A percentile compares a stretch with the other conserved stretches of the same genome.
Conservation (phyloP, 2,113 vertebrate genomes). For the Lepisosteus oculatus region DNA sequence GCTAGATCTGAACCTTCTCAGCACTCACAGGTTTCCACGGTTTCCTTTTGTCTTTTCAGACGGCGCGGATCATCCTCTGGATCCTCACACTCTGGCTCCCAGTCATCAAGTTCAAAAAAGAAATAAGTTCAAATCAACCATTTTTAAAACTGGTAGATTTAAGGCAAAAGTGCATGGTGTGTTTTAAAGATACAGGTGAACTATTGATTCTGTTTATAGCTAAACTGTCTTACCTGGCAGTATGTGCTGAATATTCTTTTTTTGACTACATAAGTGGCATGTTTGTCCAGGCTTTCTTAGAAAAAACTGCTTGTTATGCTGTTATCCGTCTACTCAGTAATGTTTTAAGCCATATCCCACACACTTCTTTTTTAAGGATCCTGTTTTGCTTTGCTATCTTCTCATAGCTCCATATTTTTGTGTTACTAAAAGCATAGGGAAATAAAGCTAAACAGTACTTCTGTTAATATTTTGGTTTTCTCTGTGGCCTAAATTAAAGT, state of each 20-base stretch:
- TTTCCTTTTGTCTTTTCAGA: conserved; percentile 76
- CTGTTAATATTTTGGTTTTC: no score
- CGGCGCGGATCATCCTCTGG: conserved; percentile 84
- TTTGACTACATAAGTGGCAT: conserved; percentile 1
- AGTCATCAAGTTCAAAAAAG: conserved; percentile 90
- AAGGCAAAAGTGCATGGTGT: conserved; percentile 63
- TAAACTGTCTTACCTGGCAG: conserved; percentile 30
- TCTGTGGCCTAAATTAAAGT: no score
- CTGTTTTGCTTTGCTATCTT: neutral
- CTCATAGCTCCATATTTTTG: no score
- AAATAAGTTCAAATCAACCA: conserved; percentile 72
- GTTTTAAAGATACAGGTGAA: conserved; percentile 41
- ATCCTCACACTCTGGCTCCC: conserved; percentile 94
- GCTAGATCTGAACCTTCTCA: neutral
- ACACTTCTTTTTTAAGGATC: neutral
- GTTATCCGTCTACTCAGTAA: conserved; percentile 11
- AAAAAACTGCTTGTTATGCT: conserved; percentile 16
- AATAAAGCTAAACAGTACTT: no score
- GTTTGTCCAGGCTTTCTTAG: conserved; percentile 17
- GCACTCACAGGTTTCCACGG: conserved; percentile 45
- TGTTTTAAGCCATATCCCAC: neutral
- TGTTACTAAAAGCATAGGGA: no score
- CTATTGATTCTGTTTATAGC: conserved; percentile 48
- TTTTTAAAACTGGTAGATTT: conserved; percentile 33
- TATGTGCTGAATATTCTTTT: conserved; percentile 23